These are phyloP conservation scores for Pissodes strobi DNA, from an alignment of 1,140 invertebrate genomes.

Conservation along the genomic window DNA sequence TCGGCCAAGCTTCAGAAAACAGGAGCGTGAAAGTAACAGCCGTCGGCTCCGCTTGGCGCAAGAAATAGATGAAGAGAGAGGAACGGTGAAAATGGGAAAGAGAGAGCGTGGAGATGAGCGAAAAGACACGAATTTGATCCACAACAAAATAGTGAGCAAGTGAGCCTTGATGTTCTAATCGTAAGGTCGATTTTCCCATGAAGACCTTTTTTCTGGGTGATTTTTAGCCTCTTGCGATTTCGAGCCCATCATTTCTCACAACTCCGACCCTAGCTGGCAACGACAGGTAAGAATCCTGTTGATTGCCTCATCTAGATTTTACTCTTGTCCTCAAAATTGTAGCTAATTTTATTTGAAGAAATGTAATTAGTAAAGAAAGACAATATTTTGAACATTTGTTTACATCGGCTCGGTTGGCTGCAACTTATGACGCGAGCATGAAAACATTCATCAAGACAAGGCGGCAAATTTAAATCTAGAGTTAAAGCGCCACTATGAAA, in stretches of 20 bases:
- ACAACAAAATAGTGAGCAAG: slow-evolving; percentile 58
- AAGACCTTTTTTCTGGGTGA: slow-evolving; percentile 23
- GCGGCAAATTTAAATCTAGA: no score
- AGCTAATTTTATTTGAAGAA: no score
- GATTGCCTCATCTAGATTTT: slow-evolving; percentile 36
- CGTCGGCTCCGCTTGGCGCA: slow-evolving; percentile 40
- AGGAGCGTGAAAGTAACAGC: slow-evolving; percentile 40
- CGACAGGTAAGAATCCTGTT: slow-evolving; percentile 52
- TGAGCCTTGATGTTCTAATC: slow-evolving; percentile 56
- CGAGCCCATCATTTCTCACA: slow-evolving; percentile 2
- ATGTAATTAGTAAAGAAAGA: no score
- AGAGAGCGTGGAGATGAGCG: slow-evolving; percentile 54
- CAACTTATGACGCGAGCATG: no score
- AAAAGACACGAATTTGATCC: slow-evolving; percentile 56
- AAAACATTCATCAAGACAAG: no score
- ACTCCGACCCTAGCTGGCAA: slow-evolving; percentile 28
- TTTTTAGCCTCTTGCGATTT: slow-evolving; percentile 2
- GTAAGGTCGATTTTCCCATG: slow-evolving; percentile 53
- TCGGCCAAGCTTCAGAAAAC: slow-evolving; percentile 42
- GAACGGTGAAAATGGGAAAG: slow-evolving; percentile 57
- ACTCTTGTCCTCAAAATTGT: no score
- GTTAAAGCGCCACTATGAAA: no score
- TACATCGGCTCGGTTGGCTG: no score
- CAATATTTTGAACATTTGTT: no score
- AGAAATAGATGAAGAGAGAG: slow-evolving; percentile 55